Base-by-base conservation (phyloP, 1,140 invertebrate genomes). In the Oryctes rhinoceros region DNA sequence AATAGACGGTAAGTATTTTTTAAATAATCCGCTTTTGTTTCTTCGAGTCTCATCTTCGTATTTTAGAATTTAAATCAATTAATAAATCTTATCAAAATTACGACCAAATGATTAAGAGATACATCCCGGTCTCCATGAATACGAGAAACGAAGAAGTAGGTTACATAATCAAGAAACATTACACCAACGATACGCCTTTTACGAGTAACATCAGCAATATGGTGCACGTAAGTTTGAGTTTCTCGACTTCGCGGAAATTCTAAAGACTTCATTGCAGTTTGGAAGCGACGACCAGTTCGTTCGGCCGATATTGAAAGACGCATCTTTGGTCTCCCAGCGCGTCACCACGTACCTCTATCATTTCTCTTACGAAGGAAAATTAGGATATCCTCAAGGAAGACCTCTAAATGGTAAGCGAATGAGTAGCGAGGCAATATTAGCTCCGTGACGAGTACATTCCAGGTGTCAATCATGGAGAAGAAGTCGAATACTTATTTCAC, bases 401-500 rank as follows among this genome's bases (percentile, higher is more conserved):
- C 65, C 76, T 39, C 15, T 62, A 13, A 49, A 53, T 35, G 80
- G 80, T 81, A 39, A 80, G 15, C 78, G 39, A 44, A 44, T 44
- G 5, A 0, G 5, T 7, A 44, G 39, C 9, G 39, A 44, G 9
- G 9, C 5, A 44, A 44, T 44, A 44, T 44, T 44, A 5, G 39
- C 39, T 5, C 24, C 3, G 3, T 10, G 9, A 44, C 9, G 5
- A 10, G 39, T 44, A 4, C 39, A 30, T 83, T 79, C 13, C 18
- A 83, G 83, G 84, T 11, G 84, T 83, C 9, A 79, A 76, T 15
- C 84, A 85, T 81, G 83, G 75, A 15, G 83, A 85, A 78, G 84
- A 85, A 80, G 74, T 85, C 13, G 76, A 71, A 20, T 85, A 85
- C 39, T 49, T 83, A 67, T 85, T 78, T 24, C 39, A 30, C 24